A percentile compares a stretch with the other conserved stretches of the same genome.
Evolutionary conservation across 2,797 vertebrate genomes (phyloP).

Genomic region (Hippoglossus hippoglossus): DNA sequence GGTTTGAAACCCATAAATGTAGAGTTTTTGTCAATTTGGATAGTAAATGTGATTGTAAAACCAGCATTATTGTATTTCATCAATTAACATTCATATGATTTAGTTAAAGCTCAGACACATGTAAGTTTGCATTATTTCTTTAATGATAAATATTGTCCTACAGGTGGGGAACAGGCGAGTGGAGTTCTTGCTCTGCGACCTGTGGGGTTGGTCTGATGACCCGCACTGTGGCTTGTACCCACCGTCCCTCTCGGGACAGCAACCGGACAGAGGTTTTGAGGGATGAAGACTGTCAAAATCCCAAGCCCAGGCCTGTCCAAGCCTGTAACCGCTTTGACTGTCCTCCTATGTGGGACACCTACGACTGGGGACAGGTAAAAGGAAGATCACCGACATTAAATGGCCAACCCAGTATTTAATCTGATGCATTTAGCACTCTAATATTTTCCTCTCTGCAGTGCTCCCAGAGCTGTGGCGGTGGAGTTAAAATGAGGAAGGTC

Average conservation of each 20-base stretch:
- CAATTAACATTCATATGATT: too few species aligned
- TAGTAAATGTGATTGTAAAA: background rate
- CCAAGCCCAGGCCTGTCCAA: slow-evolving; percentile 90
- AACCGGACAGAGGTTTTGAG: slow-evolving; percentile 86
- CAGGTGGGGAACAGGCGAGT: slow-evolving; percentile 93
- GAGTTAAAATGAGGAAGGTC: slow-evolving; percentile 85
- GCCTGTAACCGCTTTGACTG: slow-evolving; percentile 97
- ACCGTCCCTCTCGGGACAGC: slow-evolving; percentile 84
- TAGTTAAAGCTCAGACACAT: too few species aligned
- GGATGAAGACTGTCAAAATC: slow-evolving; percentile 87
- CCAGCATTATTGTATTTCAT: too few species aligned
- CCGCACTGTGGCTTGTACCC: slow-evolving; percentile 89
- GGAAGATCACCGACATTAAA: background rate
- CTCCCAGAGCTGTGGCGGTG: slow-evolving; percentile 91
- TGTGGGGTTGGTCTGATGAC: slow-evolving; percentile 95
- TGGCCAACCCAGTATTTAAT: background rate
- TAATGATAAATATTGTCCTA: slow-evolving; percentile 14
- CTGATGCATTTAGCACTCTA: slow-evolving; percentile 2
- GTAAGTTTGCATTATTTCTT: background rate
- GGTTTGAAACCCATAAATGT: too few species aligned
- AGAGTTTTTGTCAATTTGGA: background rate
- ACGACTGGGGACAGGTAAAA: slow-evolving; percentile 90
- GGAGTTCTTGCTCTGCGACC: slow-evolving; percentile 93
- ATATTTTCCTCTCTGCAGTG: slow-evolving; percentile 83
- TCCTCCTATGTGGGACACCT: slow-evolving; percentile 90